Conservation (phyloP, 2,888 invertebrate species). For the Antitype chi region DNA sequence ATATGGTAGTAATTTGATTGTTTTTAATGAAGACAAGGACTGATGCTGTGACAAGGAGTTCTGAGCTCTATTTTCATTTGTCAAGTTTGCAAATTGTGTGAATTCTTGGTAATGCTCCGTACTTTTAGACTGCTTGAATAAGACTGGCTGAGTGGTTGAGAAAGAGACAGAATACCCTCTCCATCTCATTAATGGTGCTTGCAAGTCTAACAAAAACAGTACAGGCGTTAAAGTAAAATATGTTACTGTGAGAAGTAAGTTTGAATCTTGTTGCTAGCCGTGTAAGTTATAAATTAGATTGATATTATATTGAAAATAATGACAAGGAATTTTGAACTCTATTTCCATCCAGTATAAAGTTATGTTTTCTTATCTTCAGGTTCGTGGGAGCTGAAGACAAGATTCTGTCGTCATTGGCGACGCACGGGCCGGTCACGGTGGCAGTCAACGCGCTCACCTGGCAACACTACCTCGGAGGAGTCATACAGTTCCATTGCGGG, state of each 20-base stretch:
- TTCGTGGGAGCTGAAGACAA: constrained; percentile 91
- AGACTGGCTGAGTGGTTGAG: constrained; percentile 64
- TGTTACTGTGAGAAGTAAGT: constrained; percentile 85
- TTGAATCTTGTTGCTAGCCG: neutral
- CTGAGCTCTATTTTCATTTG: neutral
- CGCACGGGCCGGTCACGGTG: constrained; percentile 94
- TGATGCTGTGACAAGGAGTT: neutral
- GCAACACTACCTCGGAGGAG: constrained; percentile 96
- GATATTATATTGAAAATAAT: neutral
- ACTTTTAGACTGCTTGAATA: constrained; percentile 73
- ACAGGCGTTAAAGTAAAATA: constrained; percentile 87
- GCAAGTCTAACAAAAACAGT: constrained; percentile 74
- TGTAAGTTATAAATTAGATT: neutral
- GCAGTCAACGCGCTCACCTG: constrained; percentile 96
- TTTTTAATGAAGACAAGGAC: neutral
- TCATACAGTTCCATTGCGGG: constrained; percentile 95
- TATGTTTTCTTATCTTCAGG: too few species aligned
- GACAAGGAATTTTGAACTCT: neutral
- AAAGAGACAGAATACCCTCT: too few species aligned
- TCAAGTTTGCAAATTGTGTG: neutral
- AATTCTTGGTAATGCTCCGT: neutral
- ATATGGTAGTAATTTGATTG: neutral
- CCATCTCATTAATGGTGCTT: too few species aligned
- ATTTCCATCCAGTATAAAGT: neutral
- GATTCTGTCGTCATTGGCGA: constrained; percentile 91